A percentile compares a stretch with the other conserved stretches of the same genome.
Conservation (phyloP, 2,113 vertebrate species). For the Syngnathus typhle region DNA sequence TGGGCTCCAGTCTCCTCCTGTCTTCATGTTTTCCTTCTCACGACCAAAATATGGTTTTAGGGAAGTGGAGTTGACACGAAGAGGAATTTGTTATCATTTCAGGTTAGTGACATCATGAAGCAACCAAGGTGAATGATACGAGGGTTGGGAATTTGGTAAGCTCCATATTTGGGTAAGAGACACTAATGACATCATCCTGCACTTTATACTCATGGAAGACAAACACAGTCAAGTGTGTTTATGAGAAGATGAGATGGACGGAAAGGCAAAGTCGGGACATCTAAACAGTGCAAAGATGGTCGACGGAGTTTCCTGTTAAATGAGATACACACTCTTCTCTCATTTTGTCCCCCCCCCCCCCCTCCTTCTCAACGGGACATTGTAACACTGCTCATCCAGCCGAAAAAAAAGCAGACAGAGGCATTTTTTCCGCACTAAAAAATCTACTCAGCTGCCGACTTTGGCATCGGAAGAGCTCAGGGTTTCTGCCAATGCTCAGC, state of each 20-base stretch:
- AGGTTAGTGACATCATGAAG: background rate
- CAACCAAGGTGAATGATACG: background rate
- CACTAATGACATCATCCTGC: background rate
- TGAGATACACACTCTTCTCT: conserved; percentile 9
- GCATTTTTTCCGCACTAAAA: background rate
- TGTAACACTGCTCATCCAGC: background rate
- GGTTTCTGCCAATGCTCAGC: background rate
- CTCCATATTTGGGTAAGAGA: background rate
- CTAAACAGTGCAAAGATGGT: conserved; percentile 32
- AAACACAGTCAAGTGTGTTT: conserved; percentile 3
- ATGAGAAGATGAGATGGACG: conserved; percentile 14
- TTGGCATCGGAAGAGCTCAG: background rate
- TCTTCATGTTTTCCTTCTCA: background rate
- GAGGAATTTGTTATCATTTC: conserved; percentile 2
- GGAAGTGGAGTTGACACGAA: background rate
- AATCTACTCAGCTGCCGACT: background rate
- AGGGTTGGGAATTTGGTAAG: background rate
- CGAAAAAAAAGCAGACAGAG: background rate
- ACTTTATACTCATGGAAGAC: background rate
- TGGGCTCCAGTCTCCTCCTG: no score
- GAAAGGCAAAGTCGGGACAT: conserved; percentile 6
- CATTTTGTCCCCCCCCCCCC: rapidly evolving
- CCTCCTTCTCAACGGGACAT: background rate
- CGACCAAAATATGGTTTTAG: background rate
- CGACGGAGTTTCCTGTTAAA: conserved; percentile 33